Percentiles rank a stretch among this genome's conserved stretches.
These are phyloP conservation scores for Caracal caracal DNA, from an alignment of 2,113 vertebrate genomes.

Conservation along the genomic window DNA sequence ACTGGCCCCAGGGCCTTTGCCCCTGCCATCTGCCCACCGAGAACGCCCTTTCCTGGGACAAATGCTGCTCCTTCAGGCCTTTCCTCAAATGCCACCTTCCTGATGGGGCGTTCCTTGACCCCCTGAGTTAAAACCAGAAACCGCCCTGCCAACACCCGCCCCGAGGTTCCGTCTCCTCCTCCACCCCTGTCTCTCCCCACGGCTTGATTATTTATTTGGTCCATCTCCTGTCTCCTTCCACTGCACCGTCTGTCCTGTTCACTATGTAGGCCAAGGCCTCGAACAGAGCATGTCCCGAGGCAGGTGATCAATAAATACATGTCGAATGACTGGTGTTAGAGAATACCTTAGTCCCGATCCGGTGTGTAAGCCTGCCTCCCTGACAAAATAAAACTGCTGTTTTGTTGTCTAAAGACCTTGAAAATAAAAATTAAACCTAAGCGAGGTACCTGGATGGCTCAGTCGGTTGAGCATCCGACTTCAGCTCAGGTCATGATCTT, in stretches of 20 bases:
- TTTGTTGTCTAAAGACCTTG: background rate
- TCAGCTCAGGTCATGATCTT: too few species aligned
- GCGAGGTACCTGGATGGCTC: too few species aligned
- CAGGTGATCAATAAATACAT: accelerated
- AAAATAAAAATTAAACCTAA: background rate
- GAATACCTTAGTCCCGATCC: background rate
- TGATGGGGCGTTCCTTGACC: background rate
- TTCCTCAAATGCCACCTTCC: background rate
- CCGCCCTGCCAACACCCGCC: too few species aligned
- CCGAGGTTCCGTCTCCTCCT: background rate
- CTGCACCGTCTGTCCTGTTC: accelerated
- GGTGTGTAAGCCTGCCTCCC: background rate
- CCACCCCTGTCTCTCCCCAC: background rate
- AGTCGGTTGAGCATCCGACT: too few species aligned
- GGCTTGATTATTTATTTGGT: background rate
- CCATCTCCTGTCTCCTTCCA: background rate
- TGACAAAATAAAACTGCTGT: background rate
- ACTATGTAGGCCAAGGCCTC: background rate
- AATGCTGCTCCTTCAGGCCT: background rate
- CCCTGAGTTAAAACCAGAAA: background rate
- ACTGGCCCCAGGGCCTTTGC: background rate
- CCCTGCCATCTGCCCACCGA: background rate
- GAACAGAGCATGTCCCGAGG: background rate
- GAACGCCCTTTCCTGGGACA: background rate
- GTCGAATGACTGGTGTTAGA: accelerated